These are phyloP conservation scores for Liparis tanakae DNA, from an alignment of 2,797 vertebrate genomes.

Conservation along the genomic window DNA sequence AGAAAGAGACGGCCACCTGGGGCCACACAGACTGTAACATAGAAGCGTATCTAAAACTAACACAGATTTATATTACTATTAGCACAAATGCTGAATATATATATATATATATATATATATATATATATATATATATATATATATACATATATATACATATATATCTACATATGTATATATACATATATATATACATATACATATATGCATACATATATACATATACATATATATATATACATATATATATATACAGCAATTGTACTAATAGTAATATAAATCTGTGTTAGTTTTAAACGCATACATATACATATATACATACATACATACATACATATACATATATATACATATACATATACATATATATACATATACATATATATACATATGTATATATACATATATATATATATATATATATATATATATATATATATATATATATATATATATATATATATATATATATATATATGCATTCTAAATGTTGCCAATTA, in stretches of 20 bases:
- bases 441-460: background rate
- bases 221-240: too few relatives aligned
- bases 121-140: too few relatives aligned
- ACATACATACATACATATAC: background rate
- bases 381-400: background rate
- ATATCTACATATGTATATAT: too few relatives aligned
- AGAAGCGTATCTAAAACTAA: background rate
- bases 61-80: background rate
- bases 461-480: too few relatives aligned
- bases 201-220: too few relatives aligned
- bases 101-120: too few relatives aligned
- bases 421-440: background rate
- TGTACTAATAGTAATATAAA: too few relatives aligned
- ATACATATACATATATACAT: background rate
- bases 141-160: too few relatives aligned
- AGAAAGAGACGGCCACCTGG: background rate
- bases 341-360: background rate
- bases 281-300: too few relatives aligned
- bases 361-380: background rate
- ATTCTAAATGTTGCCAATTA: too few relatives aligned
- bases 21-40: constrained; percentile 3
- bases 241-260: too few relatives aligned
- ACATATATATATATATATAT: background rate
- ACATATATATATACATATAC: too few relatives aligned
- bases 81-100: background rate